phyloP scores from a whole-genome alignment of 1,140 invertebrate species.

The Ylistrum balloti region DNA sequence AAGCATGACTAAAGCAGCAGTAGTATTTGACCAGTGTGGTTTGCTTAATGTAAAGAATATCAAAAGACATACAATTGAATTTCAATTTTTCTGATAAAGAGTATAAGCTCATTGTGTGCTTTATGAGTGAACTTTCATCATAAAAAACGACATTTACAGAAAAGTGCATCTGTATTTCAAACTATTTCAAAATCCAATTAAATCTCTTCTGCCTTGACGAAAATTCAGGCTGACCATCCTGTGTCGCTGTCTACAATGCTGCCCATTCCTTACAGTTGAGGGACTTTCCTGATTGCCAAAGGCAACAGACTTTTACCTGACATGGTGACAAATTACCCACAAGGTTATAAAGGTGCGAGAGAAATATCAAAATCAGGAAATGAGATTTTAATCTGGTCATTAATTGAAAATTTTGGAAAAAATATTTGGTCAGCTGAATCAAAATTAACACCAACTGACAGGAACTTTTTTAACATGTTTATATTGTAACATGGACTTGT shows the following conservation, averaged over 20 bases:
- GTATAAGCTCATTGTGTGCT: neutral
- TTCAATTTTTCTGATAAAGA: too few species aligned
- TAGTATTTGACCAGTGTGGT: neutral
- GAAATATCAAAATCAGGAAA: neutral
- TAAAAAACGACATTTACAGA: too few species aligned
- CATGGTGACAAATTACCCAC: neutral
- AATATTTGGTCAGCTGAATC: neutral
- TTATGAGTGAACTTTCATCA: neutral
- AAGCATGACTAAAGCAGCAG: neutral
- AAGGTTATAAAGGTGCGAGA: neutral
- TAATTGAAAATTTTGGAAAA: neutral
- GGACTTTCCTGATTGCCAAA: neutral
- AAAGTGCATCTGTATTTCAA: neutral
- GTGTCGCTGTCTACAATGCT: neutral
- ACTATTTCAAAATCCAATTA: neutral
- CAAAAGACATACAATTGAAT: too few species aligned
- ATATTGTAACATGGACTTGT: too few species aligned
- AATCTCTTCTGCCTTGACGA: neutral
- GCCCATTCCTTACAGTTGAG: neutral
- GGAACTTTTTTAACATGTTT: neutral
- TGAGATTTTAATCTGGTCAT: constrained; percentile 16
- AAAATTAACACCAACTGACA: neutral
- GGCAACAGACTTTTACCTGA: constrained; percentile 23
- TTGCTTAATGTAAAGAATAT: too few species aligned
- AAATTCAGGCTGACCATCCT: neutral